A percentile compares a stretch with the other conserved stretches of the same genome.
These are phyloP conservation scores for Achlya flavicornis DNA, from an alignment of 2,888 invertebrate genomes.

Conservation along the genomic window DNA sequence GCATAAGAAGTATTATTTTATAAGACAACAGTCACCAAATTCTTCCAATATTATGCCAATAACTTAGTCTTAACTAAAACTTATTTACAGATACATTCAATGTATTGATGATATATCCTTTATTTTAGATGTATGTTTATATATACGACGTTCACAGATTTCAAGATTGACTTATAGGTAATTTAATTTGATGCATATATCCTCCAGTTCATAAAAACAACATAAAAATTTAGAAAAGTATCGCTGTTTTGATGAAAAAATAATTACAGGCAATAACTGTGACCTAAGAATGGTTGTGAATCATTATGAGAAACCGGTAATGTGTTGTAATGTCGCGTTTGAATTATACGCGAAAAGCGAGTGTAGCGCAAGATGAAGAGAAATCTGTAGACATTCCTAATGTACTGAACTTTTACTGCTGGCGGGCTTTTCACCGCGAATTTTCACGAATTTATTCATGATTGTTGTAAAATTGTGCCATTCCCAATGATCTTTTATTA, in stretches of 20 bases:
- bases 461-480: too few relatives aligned
- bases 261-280: not conserved
- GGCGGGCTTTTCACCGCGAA: too few relatives aligned
- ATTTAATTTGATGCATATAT: not conserved
- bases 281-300: not conserved
- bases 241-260: not conserved
- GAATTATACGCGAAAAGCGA: too few relatives aligned
- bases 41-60: constrained; percentile 59
- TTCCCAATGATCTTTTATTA: too few relatives aligned
- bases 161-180: not conserved
- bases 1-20: not conserved
- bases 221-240: too few relatives aligned
- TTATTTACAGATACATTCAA: constrained; percentile 26
- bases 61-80: constrained; percentile 23
- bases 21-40: constrained; percentile 30
- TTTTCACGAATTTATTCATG: too few relatives aligned
- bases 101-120: constrained; percentile 5
- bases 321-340: too few relatives aligned
- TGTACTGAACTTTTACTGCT: too few relatives aligned
- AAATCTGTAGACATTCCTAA: too few relatives aligned
- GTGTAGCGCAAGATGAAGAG: too few relatives aligned
- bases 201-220: too few relatives aligned
- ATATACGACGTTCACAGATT: not conserved
- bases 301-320: too few relatives aligned
- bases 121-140: not conserved